These are phyloP conservation scores for Lateolabrax maculatus DNA, from an alignment of 2,797 vertebrate species.

Conservation along the genomic window DNA sequence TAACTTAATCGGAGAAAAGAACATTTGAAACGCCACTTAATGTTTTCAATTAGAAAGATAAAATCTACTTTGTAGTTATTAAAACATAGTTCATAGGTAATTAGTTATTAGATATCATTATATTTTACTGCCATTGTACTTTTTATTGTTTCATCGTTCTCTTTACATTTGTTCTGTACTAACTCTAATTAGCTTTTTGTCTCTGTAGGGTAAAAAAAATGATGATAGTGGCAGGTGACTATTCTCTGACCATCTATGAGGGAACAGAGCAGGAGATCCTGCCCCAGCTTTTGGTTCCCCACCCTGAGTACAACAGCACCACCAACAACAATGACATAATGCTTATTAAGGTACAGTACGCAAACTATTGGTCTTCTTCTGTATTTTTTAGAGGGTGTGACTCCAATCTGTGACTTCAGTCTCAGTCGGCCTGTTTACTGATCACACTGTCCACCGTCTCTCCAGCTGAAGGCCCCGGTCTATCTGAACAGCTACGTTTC, in stretches of 20 bases:
- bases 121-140: background rate
- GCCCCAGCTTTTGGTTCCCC: slow-evolving; percentile 82
- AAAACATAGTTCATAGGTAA: too few species aligned
- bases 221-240: slow-evolving; percentile 87
- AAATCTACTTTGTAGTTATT: too few species aligned
- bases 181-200: too few species aligned
- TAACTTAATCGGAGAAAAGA: too few species aligned
- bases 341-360: slow-evolving; percentile 86
- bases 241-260: slow-evolving; percentile 84
- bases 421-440: background rate
- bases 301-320: slow-evolving; percentile 81
- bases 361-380: background rate
- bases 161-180: too few species aligned
- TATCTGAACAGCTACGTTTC: slow-evolving; percentile 84
- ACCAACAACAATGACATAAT: slow-evolving; percentile 88
- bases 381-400: background rate
- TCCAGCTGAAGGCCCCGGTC: slow-evolving; percentile 83
- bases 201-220: slow-evolving; percentile 78
- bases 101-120: too few species aligned
- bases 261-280: slow-evolving; percentile 87
- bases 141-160: background rate
- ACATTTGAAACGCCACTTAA: too few species aligned
- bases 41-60: too few species aligned
- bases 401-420: background rate
- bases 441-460: background rate